These are phyloP conservation scores for Pygocentrus nattereri DNA, from an alignment of 2,797 vertebrate species.

Conservation along the genomic window DNA sequence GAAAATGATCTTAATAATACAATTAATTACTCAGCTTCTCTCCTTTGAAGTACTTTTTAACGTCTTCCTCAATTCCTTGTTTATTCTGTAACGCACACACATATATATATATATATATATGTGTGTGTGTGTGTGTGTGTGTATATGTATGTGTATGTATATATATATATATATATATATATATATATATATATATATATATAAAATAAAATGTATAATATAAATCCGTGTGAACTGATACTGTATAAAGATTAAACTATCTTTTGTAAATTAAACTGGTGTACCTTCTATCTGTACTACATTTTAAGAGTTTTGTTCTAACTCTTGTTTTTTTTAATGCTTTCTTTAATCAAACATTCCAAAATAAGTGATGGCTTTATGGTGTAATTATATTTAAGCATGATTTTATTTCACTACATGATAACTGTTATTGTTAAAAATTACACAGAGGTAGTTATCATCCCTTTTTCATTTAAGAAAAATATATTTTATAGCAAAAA, in stretches of 20 bases:
- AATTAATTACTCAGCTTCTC: constrained; percentile 29
- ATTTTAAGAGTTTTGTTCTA: not conserved
- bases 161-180: not conserved
- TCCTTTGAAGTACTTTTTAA: constrained; percentile 41
- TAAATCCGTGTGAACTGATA: constrained; percentile 74
- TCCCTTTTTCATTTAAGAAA: constrained; percentile 1
- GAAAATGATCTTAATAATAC: constrained; percentile 37
- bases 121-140: too few relatives aligned
- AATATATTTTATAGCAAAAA: not conserved
- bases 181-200: not conserved
- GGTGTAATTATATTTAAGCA: too few relatives aligned
- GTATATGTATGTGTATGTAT: constrained; percentile 56
- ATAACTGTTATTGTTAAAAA: not conserved
- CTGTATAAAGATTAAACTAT: constrained; percentile 71
- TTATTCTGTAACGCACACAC: constrained; percentile 68
- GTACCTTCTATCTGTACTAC: not conserved
- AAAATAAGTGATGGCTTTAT: not conserved
- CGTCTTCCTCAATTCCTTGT: constrained; percentile 49
- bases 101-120: too few relatives aligned
- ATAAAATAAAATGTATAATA: not conserved
- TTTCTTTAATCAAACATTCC: not conserved
- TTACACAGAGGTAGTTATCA: not conserved
- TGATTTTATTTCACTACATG: not conserved
- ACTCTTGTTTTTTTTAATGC: too few relatives aligned
- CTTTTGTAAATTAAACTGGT: constrained; percentile 53